Conservation (phyloP, 2,888 invertebrate genomes). For the Drepanosiphum platanoidis region DNA sequence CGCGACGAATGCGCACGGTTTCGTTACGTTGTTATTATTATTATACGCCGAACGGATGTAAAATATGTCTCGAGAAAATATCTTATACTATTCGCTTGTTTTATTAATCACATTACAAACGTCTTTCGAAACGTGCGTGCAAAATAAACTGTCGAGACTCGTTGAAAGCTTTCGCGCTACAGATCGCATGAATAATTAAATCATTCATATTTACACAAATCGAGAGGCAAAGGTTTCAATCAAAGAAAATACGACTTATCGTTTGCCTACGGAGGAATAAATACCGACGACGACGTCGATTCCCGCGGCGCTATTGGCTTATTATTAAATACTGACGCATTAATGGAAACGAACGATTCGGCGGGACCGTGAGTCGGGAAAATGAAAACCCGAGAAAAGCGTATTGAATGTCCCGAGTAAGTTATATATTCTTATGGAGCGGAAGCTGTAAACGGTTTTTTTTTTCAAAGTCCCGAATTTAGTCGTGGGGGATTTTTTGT, state of each 20-base stretch:
- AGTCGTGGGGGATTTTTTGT: too few species aligned
- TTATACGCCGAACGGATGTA: background rate
- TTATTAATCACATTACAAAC: background rate
- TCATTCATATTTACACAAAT: constrained; percentile 24
- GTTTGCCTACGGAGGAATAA: background rate
- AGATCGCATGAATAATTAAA: constrained; percentile 15
- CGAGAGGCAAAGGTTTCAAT: constrained; percentile 23
- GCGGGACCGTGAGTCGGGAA: too few species aligned
- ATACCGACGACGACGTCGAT: background rate
- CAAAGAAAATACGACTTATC: background rate
- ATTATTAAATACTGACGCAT: background rate
- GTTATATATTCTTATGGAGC: too few species aligned
- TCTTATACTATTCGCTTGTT: background rate
- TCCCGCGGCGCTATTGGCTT: background rate
- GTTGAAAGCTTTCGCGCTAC: background rate
- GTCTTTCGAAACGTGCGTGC: background rate
- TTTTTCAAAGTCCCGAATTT: too few species aligned
- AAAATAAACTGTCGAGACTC: background rate
- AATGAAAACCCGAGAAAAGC: too few species aligned
- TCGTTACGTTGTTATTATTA: background rate
- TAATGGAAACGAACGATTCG: background rate
- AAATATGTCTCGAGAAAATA: background rate
- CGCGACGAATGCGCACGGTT: background rate
- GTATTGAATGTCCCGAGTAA: too few species aligned
- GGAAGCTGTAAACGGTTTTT: too few species aligned